phyloP scores from a whole-genome alignment of 2,888 invertebrate genomes.

The Cephalotes varians region DNA sequence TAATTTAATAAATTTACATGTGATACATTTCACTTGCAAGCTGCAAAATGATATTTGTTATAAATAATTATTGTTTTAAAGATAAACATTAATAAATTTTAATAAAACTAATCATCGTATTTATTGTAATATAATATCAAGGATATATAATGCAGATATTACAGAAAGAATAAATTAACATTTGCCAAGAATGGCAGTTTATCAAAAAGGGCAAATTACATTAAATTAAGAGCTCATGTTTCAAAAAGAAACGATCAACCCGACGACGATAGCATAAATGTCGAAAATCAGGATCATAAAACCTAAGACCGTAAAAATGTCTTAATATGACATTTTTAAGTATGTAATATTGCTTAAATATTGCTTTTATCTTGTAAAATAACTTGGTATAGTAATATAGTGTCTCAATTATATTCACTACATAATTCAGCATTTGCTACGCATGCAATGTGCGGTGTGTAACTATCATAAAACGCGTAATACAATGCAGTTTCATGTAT shows the following conservation, averaged over 20 bases:
- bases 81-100: slow-evolving; percentile 6
- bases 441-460: slow-evolving; percentile 19
- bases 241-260: not conserved
- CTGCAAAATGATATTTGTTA: not conserved
- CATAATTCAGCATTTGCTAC: slow-evolving; percentile 29
- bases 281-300: not conserved
- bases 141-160: not conserved
- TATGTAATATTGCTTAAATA: not conserved
- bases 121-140: not conserved
- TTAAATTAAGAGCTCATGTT: not conserved
- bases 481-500: slow-evolving; percentile 38
- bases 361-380: not conserved
- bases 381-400: not conserved
- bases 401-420: slow-evolving; percentile 15
- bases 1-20: slow-evolving; percentile 1
- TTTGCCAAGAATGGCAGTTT: not conserved
- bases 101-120: not conserved
- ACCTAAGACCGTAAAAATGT: not conserved
- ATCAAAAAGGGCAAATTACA: not conserved
- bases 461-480: slow-evolving; percentile 43
- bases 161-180: not conserved
- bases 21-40: not conserved
- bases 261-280: not conserved
- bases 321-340: not conserved
- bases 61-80: not conserved